phyloP scores from a whole-genome alignment of 2,888 invertebrate genomes.

The Meandrusa payeni region DNA sequence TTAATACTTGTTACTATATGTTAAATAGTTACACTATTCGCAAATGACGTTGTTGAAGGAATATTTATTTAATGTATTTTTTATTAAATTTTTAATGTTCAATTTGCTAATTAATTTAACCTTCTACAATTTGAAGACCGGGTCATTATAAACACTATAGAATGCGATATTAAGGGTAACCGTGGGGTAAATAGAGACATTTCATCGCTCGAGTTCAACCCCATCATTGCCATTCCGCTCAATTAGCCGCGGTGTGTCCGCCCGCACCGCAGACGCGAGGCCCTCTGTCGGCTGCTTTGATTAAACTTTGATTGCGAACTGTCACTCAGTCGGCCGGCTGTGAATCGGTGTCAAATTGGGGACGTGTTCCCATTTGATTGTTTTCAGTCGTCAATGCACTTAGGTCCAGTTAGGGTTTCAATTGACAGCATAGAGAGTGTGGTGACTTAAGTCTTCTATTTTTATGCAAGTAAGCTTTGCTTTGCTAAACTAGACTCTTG shows the following conservation, averaged over 20 bases:
- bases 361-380: constrained; percentile 28
- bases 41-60: too few relatives aligned
- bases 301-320: constrained; percentile 73
- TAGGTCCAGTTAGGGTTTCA: constrained; percentile 1
- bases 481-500: too few relatives aligned
- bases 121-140: too few relatives aligned
- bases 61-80: too few relatives aligned
- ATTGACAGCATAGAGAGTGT: not conserved
- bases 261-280: constrained; percentile 54
- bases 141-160: too few relatives aligned
- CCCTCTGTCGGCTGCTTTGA: constrained; percentile 65
- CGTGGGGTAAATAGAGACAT: constrained; percentile 12
- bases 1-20: too few relatives aligned
- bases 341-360: constrained; percentile 46
- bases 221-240: constrained; percentile 57
- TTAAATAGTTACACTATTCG: too few relatives aligned
- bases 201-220: constrained; percentile 1
- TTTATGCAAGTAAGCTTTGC: too few relatives aligned
- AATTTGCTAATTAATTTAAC: too few relatives aligned
- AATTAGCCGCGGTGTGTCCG: constrained; percentile 64
- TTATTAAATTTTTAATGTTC: too few relatives aligned
- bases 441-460: not conserved
- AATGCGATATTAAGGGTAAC: not conserved
- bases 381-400: constrained; percentile 25
- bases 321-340: constrained; percentile 55